Percentiles rank a stretch among this genome's conserved stretches.
These are phyloP conservation scores for Caenorhabditis afra DNA, from an alignment of 2,888 invertebrate genomes.

Conservation along the genomic window DNA sequence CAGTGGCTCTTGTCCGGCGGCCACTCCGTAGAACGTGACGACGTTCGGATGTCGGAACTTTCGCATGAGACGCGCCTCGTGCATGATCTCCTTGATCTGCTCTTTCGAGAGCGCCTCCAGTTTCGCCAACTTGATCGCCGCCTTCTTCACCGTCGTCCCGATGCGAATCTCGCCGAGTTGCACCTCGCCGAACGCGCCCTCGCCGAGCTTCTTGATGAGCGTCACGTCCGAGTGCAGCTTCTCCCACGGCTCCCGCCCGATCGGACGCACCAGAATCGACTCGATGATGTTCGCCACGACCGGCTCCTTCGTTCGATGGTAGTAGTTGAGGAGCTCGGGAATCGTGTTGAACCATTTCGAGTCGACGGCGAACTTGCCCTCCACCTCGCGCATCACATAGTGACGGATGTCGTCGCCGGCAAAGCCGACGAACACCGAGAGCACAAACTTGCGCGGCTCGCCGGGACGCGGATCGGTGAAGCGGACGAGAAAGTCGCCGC, in stretches of 20 bases:
- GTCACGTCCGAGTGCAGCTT: conserved; percentile 69
- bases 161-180: conserved; percentile 56
- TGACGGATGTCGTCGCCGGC: conserved; percentile 63
- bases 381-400: conserved; percentile 56
- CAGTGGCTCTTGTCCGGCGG: conserved; percentile 69
- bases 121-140: conserved; percentile 63
- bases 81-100: conserved; percentile 73
- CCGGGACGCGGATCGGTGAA: conserved; percentile 66
- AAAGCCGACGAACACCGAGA: conserved; percentile 54
- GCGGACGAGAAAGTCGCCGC: conserved; percentile 70
- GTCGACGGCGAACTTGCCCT: conserved; percentile 56
- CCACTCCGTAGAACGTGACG: conserved; percentile 43
- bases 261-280: conserved; percentile 53
- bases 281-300: conserved; percentile 38
- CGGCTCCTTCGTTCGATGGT: conserved; percentile 60
- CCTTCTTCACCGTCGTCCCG: conserved; percentile 35
- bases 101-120: conserved; percentile 69
- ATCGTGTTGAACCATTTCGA: conserved; percentile 58
- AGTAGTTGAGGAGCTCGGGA: conserved; percentile 59
- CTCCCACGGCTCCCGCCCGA: conserved; percentile 70
- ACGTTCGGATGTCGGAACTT: conserved; percentile 60
- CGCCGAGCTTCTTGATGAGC: conserved; percentile 72
- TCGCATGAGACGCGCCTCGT: conserved; percentile 72
- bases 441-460: conserved; percentile 60
- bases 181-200: conserved; percentile 76